Conservation (phyloP, 2,797 vertebrate species). For the Lithobates sylvaticus region DNA sequence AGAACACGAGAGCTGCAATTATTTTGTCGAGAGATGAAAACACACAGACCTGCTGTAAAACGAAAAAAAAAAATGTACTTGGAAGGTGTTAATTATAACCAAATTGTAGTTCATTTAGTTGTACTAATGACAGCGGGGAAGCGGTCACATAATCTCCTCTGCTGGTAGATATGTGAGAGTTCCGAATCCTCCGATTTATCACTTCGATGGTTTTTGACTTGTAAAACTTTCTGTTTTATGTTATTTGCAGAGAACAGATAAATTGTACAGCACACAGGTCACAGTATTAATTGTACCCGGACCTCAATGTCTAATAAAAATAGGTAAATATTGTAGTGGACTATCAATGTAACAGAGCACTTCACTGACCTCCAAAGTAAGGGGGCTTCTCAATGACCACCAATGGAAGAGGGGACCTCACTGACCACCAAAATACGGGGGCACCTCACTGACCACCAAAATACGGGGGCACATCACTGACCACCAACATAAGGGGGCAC, state of each 20-base stretch:
- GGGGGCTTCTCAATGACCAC: too few species aligned
- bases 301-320: too few species aligned
- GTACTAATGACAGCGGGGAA: not conserved
- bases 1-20: not conserved
- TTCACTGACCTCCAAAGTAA: not conserved
- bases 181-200: not conserved
- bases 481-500: too few species aligned
- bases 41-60: not conserved
- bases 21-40: not conserved
- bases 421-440: too few species aligned
- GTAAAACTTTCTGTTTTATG: too few species aligned
- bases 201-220: not conserved
- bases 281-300: not conserved
- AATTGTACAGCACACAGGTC: not conserved
- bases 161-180: not conserved
- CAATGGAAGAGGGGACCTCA: too few species aligned
- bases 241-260: not conserved
- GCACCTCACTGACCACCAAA: too few species aligned
- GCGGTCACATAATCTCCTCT: not conserved
- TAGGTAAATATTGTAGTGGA: too few species aligned
- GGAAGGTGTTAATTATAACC: not conserved
- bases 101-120: not conserved
- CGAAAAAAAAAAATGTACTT: not conserved
- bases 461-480: too few species aligned
- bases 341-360: too few species aligned